Base-by-base conservation (phyloP, 2,888 invertebrate species). In the Drosophila formosana region DNA sequence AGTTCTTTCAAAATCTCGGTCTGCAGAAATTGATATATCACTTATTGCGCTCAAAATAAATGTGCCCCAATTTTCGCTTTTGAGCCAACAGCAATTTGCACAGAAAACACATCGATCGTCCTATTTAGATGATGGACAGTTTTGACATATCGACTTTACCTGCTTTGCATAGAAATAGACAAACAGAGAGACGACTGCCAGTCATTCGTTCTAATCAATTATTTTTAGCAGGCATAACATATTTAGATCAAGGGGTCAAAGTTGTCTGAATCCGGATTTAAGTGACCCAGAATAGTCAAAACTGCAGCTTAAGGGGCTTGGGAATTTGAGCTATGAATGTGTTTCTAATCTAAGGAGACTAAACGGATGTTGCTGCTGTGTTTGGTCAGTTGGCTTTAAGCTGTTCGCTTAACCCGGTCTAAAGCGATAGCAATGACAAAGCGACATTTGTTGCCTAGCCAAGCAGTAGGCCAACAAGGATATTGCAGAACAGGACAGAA, bases 391-490 rank as follows among this genome's bases (percentile, higher is more conserved):
- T 52, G 57, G 51, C 13, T 67, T 41, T 56, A 50, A 53, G 53
- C 55, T 41, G 28, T 25, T 45, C 63, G 51, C 56, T 73, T 74
- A 80, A 80, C 78, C 78, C 84, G 72, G 74, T 87, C 66, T 72
- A 75, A 51, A 68, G 28, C 55, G 55, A 47, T 67, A 66, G 66
- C 67, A 65, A 61, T 78, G 78, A 68, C 82, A 55, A 45, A 56
- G 13, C 67, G 79, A 68, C 88, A 84, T 66, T 74, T 72, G 76
- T 72, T 68, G 82, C 51, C 76, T 63, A 45, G 37, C 41, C 60
- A 58, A 64, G 63, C 56, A 68, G 70, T 55, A 55, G 62, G 55
- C 55, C 62, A 62, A 62, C 45, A 46, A 39, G 30, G 39, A 23
- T 9, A 37, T 23, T 13, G 37, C 46, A 34, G 18, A 43, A 32